phyloP scores from a whole-genome alignment of 2,113 vertebrate species.

The Ranitomeya imitator region DNA sequence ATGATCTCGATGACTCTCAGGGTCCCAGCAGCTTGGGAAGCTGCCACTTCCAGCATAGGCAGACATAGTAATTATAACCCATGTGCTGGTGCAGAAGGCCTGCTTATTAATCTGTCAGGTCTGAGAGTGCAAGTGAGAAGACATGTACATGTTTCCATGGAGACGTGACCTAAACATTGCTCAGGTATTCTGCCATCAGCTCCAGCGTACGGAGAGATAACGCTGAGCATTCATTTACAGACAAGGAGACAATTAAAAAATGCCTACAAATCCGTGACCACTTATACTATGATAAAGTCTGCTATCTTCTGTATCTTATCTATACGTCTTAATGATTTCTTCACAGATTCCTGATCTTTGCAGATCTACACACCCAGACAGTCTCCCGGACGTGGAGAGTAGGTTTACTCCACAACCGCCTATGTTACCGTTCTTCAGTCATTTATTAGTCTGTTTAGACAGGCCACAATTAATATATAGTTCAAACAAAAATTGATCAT shows the following conservation, averaged over 20 bases:
- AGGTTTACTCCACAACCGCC: too few species aligned
- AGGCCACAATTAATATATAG: too few species aligned
- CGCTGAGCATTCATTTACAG: not conserved
- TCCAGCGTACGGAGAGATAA: conserved; percentile 1
- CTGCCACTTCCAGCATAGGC: conserved; percentile 14
- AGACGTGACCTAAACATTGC: conserved; percentile 22
- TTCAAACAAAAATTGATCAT: too few species aligned
- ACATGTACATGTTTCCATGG: conserved; percentile 11
- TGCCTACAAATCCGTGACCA: not conserved
- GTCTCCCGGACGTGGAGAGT: not conserved
- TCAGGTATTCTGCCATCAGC: not conserved
- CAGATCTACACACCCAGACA: not conserved
- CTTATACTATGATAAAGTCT: not conserved
- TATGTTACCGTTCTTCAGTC: too few species aligned
- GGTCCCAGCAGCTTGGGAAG: conserved; percentile 24
- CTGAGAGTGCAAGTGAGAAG: conserved; percentile 24
- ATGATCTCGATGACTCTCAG: conserved; percentile 17
- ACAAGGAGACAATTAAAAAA: not conserved
- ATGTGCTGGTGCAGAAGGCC: not conserved
- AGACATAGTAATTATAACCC: conserved; percentile 44
- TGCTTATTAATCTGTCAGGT: conserved; percentile 47
- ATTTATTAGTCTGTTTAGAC: too few species aligned
- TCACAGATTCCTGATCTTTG: not conserved
- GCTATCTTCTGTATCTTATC: not conserved
- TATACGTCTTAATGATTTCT: not conserved